These are phyloP conservation scores for Cataglyphis rosenhaueri DNA, from an alignment of 2,888 invertebrate genomes.

Conservation along the genomic window DNA sequence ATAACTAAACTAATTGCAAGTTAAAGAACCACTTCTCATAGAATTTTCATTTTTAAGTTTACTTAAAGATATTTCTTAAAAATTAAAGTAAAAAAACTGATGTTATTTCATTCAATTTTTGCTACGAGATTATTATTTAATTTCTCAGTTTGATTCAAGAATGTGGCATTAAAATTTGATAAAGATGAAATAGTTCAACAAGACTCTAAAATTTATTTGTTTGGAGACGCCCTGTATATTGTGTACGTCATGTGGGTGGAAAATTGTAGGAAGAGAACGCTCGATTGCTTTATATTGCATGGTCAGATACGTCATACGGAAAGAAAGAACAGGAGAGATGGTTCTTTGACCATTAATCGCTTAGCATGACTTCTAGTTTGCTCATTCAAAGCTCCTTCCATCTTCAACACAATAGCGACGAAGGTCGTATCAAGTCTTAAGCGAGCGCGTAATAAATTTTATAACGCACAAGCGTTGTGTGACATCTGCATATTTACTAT, in stretches of 20 bases:
- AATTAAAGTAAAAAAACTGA: neutral
- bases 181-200: no score
- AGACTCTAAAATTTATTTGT: neutral
- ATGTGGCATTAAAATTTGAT: neutral
- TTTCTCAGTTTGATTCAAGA: neutral
- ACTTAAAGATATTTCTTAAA: neutral
- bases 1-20: neutral
- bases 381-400: slow-evolving; percentile 45
- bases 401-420: slow-evolving; percentile 8
- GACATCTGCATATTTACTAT: neutral
- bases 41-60: neutral
- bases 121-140: neutral
- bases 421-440: slow-evolving; percentile 19
- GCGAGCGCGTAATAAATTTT: neutral
- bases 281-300: slow-evolving; percentile 42
- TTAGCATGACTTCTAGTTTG: slow-evolving; percentile 16
- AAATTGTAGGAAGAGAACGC: slow-evolving; percentile 52
- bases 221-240: neutral
- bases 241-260: slow-evolving; percentile 12
- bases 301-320: slow-evolving; percentile 20
- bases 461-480: neutral
- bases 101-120: neutral
- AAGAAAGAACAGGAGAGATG: slow-evolving; percentile 36
- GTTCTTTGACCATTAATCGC: slow-evolving; percentile 59
- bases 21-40: neutral